A percentile compares a stretch with the other conserved stretches of the same genome.
Conservation (phyloP, 2,888 invertebrate species). For the Callinectes sapidus region DNA sequence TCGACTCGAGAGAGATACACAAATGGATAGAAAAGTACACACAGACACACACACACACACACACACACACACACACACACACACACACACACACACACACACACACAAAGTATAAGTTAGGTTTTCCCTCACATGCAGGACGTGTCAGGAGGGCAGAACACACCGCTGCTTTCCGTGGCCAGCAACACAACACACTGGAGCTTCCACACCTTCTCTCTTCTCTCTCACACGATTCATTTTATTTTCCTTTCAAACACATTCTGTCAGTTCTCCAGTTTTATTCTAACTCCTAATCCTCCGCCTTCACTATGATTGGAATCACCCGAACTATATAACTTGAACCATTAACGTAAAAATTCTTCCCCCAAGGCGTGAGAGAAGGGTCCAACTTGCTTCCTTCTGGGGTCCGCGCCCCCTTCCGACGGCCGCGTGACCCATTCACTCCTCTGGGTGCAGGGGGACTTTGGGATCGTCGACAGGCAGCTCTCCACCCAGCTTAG, state of each 20-base stretch:
- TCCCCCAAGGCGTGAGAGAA: conserved; percentile 11
- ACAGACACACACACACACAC: background rate
- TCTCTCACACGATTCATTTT: background rate
- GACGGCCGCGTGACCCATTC: conserved; percentile 4
- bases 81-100: conserved; percentile 1
- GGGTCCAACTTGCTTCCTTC: background rate
- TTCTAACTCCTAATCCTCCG: background rate
- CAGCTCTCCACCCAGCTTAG: background rate
- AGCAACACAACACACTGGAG: background rate
- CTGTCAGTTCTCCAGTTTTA: background rate
- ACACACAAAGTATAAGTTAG: background rate
- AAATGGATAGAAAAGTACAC: background rate
- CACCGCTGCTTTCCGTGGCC: background rate
- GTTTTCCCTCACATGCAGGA: background rate
- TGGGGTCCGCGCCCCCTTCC: conserved; percentile 17
- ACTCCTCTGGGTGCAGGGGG: conserved; percentile 5
- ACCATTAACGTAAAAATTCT: conserved; percentile 5
- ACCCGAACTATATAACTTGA: background rate
- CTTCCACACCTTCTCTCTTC: background rate
- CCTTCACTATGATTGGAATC: background rate
- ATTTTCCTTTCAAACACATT: background rate
- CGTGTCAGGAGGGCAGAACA: background rate
- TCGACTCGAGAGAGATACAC: background rate
- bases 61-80: background rate
- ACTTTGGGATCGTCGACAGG: background rate